These are phyloP conservation scores for Tribolium castaneum DNA, from an alignment of 1,140 invertebrate genomes.

Conservation along the genomic window DNA sequence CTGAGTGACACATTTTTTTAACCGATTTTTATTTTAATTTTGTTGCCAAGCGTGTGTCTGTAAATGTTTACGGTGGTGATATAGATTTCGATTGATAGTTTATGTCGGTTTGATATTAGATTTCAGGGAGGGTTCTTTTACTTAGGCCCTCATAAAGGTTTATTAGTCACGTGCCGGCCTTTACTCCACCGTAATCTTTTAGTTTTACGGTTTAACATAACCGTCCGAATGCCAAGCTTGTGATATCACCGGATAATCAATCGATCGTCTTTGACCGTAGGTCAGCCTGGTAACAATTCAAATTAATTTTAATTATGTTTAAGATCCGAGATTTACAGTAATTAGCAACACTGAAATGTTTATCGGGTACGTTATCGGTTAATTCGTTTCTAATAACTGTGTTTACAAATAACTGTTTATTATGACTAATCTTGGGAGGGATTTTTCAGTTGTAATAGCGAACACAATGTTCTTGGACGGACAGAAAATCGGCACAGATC, in stretches of 20 bases:
- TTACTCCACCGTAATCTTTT: not conserved
- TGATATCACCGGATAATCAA: not conserved
- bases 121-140: not conserved
- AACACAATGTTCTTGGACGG: not conserved
- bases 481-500: too few relatives aligned
- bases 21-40: not conserved
- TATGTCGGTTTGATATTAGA: not conserved
- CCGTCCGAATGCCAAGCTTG: not conserved
- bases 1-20: not conserved
- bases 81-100: not conserved
- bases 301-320: not conserved
- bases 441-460: not conserved
- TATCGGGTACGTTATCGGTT: not conserved
- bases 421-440: not conserved
- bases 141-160: not conserved
- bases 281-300: not conserved
- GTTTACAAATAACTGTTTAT: not conserved
- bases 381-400: not conserved
- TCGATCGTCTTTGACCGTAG: not conserved
- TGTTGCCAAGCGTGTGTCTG: not conserved
- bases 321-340: not conserved
- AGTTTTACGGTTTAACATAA: not conserved
- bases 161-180: not conserved
- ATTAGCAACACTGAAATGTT: not conserved
- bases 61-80: not conserved